Conservation (phyloP, 2,888 invertebrate genomes). For the Thereva unica region DNA sequence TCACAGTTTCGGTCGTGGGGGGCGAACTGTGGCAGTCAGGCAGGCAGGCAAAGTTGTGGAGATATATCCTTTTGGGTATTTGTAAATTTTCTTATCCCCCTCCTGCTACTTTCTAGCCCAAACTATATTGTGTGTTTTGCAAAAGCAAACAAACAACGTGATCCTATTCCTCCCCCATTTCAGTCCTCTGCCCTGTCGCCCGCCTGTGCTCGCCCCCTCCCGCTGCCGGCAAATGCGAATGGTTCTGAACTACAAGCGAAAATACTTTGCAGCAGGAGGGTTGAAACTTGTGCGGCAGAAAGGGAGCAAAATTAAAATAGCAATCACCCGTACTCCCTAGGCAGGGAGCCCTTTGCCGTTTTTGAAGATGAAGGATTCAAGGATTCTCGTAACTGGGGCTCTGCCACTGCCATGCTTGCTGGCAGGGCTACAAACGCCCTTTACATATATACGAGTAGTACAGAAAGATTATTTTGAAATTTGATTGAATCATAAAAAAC, state of each 20-base stretch:
- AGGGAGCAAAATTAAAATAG: conserved; percentile 39
- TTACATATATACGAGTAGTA: neutral
- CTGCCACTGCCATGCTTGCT: no score
- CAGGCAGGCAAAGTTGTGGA: neutral
- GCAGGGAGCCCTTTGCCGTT: neutral
- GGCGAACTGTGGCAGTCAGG: neutral
- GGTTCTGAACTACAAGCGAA: conserved; percentile 31
- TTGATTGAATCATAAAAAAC: conserved; percentile 42
- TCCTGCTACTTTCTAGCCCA: neutral
- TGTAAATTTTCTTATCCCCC: conserved; percentile 22
- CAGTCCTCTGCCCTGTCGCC: neutral
- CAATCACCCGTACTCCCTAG: conserved; percentile 36
- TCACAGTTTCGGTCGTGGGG: neutral
- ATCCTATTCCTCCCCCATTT: conserved; percentile 18
- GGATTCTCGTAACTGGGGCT: no score
- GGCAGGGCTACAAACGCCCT: neutral
- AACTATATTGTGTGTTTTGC: conserved; percentile 31
- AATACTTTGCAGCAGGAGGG: conserved; percentile 29
- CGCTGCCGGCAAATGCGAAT: neutral
- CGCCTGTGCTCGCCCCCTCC: neutral
- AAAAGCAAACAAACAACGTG: conserved; percentile 33
- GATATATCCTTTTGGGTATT: conserved; percentile 16
- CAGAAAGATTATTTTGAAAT: conserved; percentile 41
- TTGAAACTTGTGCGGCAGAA: conserved; percentile 29
- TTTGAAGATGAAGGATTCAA: no score